A percentile compares a stretch with the other conserved stretches of the same genome.
Evolutionary conservation across 2,888 invertebrate species (phyloP).

Genomic region (Sipunculus nudus): DNA sequence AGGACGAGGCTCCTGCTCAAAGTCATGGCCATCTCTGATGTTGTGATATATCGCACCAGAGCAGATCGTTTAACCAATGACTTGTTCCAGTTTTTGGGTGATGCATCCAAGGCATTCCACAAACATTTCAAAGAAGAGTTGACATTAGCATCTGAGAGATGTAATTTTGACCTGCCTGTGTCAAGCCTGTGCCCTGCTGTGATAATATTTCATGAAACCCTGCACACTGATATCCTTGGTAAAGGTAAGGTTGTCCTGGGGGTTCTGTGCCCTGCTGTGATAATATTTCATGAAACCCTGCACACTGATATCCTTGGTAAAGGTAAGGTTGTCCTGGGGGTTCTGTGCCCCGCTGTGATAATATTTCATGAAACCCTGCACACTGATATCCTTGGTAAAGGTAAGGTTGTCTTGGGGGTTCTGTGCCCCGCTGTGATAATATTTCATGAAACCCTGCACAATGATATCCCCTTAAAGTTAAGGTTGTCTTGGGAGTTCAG

Average conservation of each 20-base stretch:
- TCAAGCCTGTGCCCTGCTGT: slow-evolving; percentile 78
- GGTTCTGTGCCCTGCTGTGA: slow-evolving; percentile 79
- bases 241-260: slow-evolving; percentile 29
- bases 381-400: slow-evolving; percentile 72
- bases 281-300: slow-evolving; percentile 82
- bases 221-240: slow-evolving; percentile 74
- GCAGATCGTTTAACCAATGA: slow-evolving; percentile 80
- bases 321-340: slow-evolving; percentile 27
- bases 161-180: slow-evolving; percentile 69
- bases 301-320: slow-evolving; percentile 74
- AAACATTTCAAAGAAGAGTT: slow-evolving; percentile 75
- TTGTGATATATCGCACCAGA: slow-evolving; percentile 80
- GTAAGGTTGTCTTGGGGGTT: slow-evolving; percentile 22
- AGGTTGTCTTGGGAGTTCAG: slow-evolving; percentile 62
- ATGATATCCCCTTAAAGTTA: slow-evolving; percentile 70
- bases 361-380: slow-evolving; percentile 83
- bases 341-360: slow-evolving; percentile 79
- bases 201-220: slow-evolving; percentile 83
- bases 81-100: slow-evolving; percentile 79
- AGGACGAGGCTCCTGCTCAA: slow-evolving; percentile 76
- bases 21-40: slow-evolving; percentile 84
- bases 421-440: slow-evolving; percentile 80
- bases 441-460: slow-evolving; percentile 82
- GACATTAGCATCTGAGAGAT: slow-evolving; percentile 58
- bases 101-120: slow-evolving; percentile 79